Percentiles rank a stretch among this genome's conserved stretches.
These are phyloP conservation scores for Bolinopsis microptera DNA, from an alignment of 37 sponge, comb jelly and placozoan genomes.

Conservation along the genomic window DNA sequence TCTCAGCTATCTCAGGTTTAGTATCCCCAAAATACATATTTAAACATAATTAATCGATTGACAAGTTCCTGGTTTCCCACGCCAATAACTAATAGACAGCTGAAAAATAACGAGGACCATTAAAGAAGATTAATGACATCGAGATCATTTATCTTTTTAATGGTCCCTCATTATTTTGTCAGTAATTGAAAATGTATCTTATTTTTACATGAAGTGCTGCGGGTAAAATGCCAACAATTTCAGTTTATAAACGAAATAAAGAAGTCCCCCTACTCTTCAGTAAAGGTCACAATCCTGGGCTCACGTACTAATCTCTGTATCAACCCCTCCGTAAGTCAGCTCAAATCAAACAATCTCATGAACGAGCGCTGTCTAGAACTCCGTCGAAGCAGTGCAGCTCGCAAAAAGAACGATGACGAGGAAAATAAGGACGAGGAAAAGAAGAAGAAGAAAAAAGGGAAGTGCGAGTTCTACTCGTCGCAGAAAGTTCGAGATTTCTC, in stretches of 20 bases:
- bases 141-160: no score
- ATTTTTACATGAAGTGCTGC: no score
- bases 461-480: not conserved
- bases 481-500: constrained; percentile 19
- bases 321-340: constrained; percentile 78
- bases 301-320: constrained; percentile 91
- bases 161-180: no score
- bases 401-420: not conserved
- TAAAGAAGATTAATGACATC: no score
- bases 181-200: no score
- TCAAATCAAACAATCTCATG: constrained; percentile 78
- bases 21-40: no score
- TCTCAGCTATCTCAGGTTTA: constrained; percentile 81
- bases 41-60: no score
- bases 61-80: no score
- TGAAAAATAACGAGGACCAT: no score
- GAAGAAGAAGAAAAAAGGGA: constrained; percentile 70
- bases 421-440: constrained; percentile 38
- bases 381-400: constrained; percentile 70
- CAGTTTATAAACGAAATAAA: constrained; percentile 96
- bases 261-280: constrained; percentile 78
- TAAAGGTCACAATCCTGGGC: constrained; percentile 80
- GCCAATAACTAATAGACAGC: no score
- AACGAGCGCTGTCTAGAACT: constrained; percentile 95
- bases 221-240: no score